Conservation (phyloP, 2,797 vertebrate species). For the Acanthis flammea region DNA sequence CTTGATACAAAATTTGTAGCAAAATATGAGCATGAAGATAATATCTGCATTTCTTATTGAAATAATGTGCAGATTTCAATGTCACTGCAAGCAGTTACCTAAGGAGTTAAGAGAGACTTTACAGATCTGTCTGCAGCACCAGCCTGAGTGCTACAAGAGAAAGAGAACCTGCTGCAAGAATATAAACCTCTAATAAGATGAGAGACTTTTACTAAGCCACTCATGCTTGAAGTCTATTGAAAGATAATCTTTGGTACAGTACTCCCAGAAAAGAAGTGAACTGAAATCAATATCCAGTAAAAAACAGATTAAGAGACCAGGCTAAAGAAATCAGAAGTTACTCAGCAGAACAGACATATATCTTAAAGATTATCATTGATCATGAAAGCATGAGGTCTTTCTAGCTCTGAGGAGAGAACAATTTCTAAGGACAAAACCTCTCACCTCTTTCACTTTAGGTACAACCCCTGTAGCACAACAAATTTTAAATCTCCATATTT, state of each 20-base stretch:
- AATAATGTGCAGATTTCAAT: background rate
- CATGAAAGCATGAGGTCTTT: background rate
- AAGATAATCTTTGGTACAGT: conserved; percentile 46
- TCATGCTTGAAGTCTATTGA: conserved; percentile 21
- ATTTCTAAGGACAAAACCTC: background rate
- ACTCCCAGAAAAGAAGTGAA: conserved; percentile 25
- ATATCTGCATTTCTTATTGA: background rate
- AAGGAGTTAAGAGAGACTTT: background rate
- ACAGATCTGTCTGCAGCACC: background rate
- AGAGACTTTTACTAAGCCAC: conserved; percentile 30
- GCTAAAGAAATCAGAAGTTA: conserved; percentile 20
- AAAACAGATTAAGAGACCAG: conserved; percentile 32
- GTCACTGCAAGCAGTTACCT: background rate
- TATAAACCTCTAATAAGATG: conserved; percentile 40
- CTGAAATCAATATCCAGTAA: conserved; percentile 44
- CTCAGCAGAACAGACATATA: background rate
- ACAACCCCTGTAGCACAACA: background rate
- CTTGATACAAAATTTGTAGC: background rate
- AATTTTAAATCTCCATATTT: background rate
- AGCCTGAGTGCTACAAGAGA: background rate
- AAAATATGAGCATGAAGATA: background rate
- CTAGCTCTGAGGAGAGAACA: background rate
- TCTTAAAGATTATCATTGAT: background rate
- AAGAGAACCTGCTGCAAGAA: background rate
- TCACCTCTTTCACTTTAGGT: background rate